Evolutionary conservation across 2,797 vertebrate species (phyloP), one percentile per base, ranked within the genome.

Genomic region (Brachyrhaphis roseni): DNA sequence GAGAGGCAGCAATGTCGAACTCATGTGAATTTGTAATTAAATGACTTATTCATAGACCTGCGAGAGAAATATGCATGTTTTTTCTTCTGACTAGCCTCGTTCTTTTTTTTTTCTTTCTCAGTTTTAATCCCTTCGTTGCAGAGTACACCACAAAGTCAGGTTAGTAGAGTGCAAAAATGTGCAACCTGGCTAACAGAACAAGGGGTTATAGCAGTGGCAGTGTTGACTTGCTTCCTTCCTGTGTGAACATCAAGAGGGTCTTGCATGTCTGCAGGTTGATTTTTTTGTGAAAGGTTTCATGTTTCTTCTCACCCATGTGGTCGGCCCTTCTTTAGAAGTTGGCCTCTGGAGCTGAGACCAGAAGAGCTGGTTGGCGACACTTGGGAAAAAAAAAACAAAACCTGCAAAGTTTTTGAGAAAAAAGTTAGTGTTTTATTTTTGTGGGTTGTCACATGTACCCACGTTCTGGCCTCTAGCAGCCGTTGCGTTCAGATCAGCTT

Each of bases 221-320:
- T 36, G 80, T 12, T 89, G 84, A 89, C 64, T 75, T 70, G 79
- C 66, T 93, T 94, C 92, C 94, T 95, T 95, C 94, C 94, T 94
- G 93, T 94, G 80, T 88, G 84, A 93, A 80, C 53, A 70, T 74
- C 41, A 13, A 0, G 7, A 85, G 88, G 92, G 90, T 93, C 91
- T 83, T 68, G 57, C 57, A 64, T 80, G n/a, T 59, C 1, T 62
- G 75, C 78, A 74, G 15, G 34, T 1, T 0, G 70, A 80, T 71
- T 81, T 86, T 13, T 46, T 84, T 75, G 74, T 81, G 39, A 75
- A 81, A 79, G 49, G 49, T 15, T 41, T 47, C 36, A 20, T 23
- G 76, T 31, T 88, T 87, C 59, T 16, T 78, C 66, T 64, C 0
- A 75, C 6, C 2, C 43, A 46, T 26, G 8, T 53, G 75, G 5